Evolutionary conservation across 1,140 invertebrate species (phyloP).

Genomic region (Euwallacea fornicatus): DNA sequence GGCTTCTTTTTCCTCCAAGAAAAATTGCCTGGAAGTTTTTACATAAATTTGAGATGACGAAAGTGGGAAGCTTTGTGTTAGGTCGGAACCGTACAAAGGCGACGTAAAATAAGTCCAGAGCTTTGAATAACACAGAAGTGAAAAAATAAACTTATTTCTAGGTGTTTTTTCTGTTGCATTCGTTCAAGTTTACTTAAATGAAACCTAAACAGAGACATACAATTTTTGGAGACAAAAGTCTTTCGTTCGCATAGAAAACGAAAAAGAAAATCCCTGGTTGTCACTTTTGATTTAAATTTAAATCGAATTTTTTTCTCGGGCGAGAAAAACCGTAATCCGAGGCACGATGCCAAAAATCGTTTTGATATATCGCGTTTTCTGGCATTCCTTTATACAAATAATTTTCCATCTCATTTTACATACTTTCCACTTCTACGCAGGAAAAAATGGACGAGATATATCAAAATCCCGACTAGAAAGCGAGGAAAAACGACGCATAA

Average conservation of each 20-base stretch:
- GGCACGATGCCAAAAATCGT: slow-evolving; percentile 22
- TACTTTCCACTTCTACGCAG: slow-evolving; percentile 21
- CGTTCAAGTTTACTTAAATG: too few species aligned
- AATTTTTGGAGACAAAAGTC: background rate
- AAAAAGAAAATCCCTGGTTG: slow-evolving; percentile 9
- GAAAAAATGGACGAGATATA: slow-evolving; percentile 27
- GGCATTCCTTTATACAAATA: slow-evolving; percentile 22
- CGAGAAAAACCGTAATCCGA: background rate
- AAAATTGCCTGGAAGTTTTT: slow-evolving; percentile 33
- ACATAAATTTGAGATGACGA: slow-evolving; percentile 28
- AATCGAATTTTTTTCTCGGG: slow-evolving; percentile 23
- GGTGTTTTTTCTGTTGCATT: too few species aligned
- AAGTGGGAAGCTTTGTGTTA: slow-evolving; percentile 23
- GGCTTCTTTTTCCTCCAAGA: slow-evolving; percentile 20
- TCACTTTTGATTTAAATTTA: slow-evolving; percentile 28
- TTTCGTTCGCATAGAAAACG: background rate
- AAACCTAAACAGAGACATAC: too few species aligned
- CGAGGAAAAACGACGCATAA: slow-evolving; percentile 14
- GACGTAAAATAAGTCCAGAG: too few species aligned
- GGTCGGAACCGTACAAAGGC: slow-evolving; percentile 13
- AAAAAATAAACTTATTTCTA: background rate
- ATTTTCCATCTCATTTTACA: slow-evolving; percentile 30
- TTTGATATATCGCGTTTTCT: slow-evolving; percentile 27
- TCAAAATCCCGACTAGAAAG: slow-evolving; percentile 23
- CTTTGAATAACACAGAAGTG: too few species aligned